Base-by-base conservation (phyloP, 1,140 invertebrate species). In the Macrostomum lignano region DNA sequence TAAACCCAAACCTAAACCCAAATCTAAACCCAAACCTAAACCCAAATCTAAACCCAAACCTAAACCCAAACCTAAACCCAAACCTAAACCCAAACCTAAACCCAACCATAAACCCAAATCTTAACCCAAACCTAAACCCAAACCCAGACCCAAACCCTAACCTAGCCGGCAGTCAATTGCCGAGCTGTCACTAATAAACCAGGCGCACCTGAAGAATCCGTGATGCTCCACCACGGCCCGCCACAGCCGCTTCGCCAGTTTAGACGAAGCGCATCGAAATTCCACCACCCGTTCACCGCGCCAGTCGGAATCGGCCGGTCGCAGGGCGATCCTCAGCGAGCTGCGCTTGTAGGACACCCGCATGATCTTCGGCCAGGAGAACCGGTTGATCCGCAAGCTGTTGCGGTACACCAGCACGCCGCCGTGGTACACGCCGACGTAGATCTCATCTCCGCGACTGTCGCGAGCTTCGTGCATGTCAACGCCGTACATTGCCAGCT, bases 401-500 rank as follows among this genome's bases (percentile, higher is more conserved):
- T 15, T n/a, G 13, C 13, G 11, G 19, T 32, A 32, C 4, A 32
- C 17, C 4, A 15, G 10, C 9, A 32, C 11, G 4, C 31, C 31
- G 3, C 14, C 19, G 24, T 21, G 24, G 24, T 21, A 15, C 10
- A 32, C 31, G 3, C 31, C 31, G 10, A 32, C 6, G 5, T 10
- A 5, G n/a, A 32, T 21, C 17, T 32, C 31, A 14, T 28, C 26
- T 28, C 26, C 26, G 7, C 17, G 78, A 0, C 75, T 82, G 60
- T 96, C 88, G 58, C 64, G 38, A 11, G 82, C 82, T 21, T 74
- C 26, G 57, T 86, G 79, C 32, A 86, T 59, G 56, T 82, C 76
- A 4, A 86, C 74, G 4, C 78, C 79, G 45, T 86, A 88, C 76
- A 86, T 82, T 2, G 79, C 76, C 46, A 88, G 57, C 57, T 84